These are phyloP conservation scores for Masnerella sp. DNA, from an alignment of 2,888 invertebrate genomes.

Conservation along the genomic window DNA sequence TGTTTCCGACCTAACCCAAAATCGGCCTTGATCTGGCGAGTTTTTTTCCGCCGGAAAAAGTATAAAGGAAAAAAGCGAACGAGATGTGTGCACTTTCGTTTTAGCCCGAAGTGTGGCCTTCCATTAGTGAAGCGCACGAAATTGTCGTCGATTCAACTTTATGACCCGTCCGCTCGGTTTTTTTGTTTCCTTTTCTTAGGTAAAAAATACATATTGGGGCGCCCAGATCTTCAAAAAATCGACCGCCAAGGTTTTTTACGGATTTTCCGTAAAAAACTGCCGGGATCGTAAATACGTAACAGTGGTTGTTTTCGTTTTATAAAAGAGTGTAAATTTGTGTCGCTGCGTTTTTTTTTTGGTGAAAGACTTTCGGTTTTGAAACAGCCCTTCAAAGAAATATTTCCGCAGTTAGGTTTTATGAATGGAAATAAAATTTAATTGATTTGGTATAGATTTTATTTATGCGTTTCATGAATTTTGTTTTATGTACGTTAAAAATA, in stretches of 20 bases:
- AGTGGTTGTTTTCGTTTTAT: conserved; percentile 25
- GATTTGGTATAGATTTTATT: too few species aligned
- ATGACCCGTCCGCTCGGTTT: conserved; percentile 38
- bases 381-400: background rate
- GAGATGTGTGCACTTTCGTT: conserved; percentile 26
- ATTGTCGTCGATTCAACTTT: conserved; percentile 51
- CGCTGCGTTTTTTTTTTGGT: background rate
- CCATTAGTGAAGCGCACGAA: conserved; percentile 36
- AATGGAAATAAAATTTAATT: too few species aligned
- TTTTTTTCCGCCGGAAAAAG: conserved; percentile 16
- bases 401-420: background rate
- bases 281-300: conserved; percentile 16
- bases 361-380: conserved; percentile 12
- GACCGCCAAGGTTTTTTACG: conserved; percentile 14
- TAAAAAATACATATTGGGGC: conserved; percentile 23
- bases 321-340: conserved; percentile 13
- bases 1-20: conserved; percentile 24
- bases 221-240: conserved; percentile 27
- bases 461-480: too few species aligned
- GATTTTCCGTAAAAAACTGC: conserved; percentile 3
- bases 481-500: too few species aligned
- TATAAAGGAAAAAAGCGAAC: background rate
- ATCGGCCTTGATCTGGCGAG: conserved; percentile 28
- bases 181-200: conserved; percentile 25
- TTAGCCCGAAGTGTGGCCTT: conserved; percentile 30